Evolutionary conservation across 2,113 vertebrate species (phyloP).

Genomic region (Vulpes ferrilata): DNA sequence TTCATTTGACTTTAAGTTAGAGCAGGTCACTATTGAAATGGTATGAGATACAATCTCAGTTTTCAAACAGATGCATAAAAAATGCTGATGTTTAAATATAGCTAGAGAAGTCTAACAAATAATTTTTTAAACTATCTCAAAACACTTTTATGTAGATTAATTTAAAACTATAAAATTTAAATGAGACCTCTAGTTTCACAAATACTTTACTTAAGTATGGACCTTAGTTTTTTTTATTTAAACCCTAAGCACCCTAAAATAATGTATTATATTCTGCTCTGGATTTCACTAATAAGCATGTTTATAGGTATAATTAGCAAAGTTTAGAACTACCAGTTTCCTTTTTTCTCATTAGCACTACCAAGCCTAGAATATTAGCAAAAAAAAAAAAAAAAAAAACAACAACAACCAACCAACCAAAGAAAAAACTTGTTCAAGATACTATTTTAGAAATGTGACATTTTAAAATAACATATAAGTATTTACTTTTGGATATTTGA

Average conservation of each 20-base stretch:
- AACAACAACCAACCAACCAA: background rate
- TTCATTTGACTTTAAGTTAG: conserved; percentile 14
- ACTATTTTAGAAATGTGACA: background rate
- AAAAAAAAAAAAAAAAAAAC: background rate
- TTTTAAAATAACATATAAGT: background rate
- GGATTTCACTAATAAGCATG: background rate
- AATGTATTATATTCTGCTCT: background rate
- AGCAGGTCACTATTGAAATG: background rate
- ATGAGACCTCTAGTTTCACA: background rate
- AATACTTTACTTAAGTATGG: background rate
- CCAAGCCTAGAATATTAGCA: background rate
- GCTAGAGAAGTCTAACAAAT: conserved; percentile 3
- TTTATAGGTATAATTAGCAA: background rate
- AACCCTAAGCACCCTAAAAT: conserved; percentile 7
- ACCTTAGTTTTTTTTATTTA: background rate
- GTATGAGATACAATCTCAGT: background rate
- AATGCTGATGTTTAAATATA: background rate
- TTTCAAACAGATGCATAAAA: background rate
- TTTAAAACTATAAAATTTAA: conserved; percentile 33
- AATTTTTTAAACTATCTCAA: background rate
- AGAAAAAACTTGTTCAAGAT: background rate
- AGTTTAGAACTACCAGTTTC: background rate
- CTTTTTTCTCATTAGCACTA: background rate
- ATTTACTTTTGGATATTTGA: background rate
- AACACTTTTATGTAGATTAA: background rate